Evolutionary conservation across 2,113 vertebrate species (phyloP), one percentile per base, ranked within the genome.

Genomic region (Herpailurus yagouaroundi): DNA sequence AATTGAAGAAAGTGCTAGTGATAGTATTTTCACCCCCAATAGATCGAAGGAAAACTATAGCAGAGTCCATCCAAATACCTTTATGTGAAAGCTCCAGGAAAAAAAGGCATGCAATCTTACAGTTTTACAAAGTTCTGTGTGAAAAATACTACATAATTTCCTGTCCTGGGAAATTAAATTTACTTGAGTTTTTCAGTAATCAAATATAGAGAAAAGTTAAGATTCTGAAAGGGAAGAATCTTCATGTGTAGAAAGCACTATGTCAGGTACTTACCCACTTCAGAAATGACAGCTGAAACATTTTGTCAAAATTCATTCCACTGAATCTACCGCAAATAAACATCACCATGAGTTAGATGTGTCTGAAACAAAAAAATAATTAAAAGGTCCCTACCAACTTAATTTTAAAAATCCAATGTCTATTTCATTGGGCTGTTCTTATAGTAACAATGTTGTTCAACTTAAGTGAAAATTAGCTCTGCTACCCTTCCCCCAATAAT

Each of bases 381-480:
- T 92, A 93, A 91, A 89, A 94, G 96, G 5, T 86, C 88, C 87
- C 11, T 82, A 55, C 15, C 19, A 69, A 77, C 10, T 94, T 27
- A 97, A 21, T 73, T 92, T 18, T 7, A 89, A 95, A 94, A 64
- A 55, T 71, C 4, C 66, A 96, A 1, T 73, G 27, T 79, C 45
- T 45, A 68, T 89, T 94, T 93, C 68, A 63, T 29, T 80, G 45
- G 91, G 77, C 69, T 79, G 88, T 86, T 94, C 76, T 89, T 64
- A 74, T 94, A 76, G 4, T 88, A 96, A 83, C 31, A 96, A n/a
- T 50, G 74, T 69, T 96, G 63, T 92, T 96, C 52, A 91, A 85
- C 45, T 85, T 95, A 95, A 91, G 33, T 92, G 63, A 93, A 69
- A 96, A 94, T 94, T 88, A 93, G 48, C 50, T 91, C 2, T 88